Base-by-base conservation (phyloP, 2,797 vertebrate species). In the Holocentrus rufus region DNA sequence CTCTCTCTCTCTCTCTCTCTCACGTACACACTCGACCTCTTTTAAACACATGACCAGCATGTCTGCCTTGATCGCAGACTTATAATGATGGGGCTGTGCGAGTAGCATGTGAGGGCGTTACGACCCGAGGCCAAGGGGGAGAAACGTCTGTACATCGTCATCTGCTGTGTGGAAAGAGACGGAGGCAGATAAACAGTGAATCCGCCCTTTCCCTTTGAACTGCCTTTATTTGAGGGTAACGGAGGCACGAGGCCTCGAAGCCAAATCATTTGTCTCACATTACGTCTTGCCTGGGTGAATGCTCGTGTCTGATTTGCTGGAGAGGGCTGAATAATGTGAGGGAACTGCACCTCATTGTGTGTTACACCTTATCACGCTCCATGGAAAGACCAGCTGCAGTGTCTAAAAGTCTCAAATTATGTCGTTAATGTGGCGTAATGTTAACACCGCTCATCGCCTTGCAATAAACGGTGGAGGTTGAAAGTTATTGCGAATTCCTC, bases 201-300 rank as follows among this genome's bases (percentile, higher is more conserved):
- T 80, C 80, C 69, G 84, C 88, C 86, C 72, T 67, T 89, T 87
- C 66, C 58, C 85, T 91, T 91, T 91, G 85, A 92, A 90, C 69
- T 85, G 0, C 36, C 83, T 83, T 81, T 75, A 85, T 82, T 85
- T 72, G 55, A 64, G 50, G 25, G 54, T 0, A 72, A 66, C 59
- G 23, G 49, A 34, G 64, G 66, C 60, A 70, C 59, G 65, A 55
- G 39, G 59, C 44, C 86, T 63, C 1, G 0, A 65, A 78, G 77
- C 25, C 0, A 57, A 70, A 65, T 73, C 2, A 76, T 80, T 65
- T 73, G 49, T 77, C 63, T 84, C 62, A 14, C 3, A 20, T 80
- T 79, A 61, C 64, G 47, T 25, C 42, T 8, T 46, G 8, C 15
- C 31, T 30, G 49, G n/a, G 20, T 10, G 10, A 25, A 36, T 11